Conservation (phyloP, 2,888 invertebrate genomes). For the Synanthedon tipuliformis region DNA sequence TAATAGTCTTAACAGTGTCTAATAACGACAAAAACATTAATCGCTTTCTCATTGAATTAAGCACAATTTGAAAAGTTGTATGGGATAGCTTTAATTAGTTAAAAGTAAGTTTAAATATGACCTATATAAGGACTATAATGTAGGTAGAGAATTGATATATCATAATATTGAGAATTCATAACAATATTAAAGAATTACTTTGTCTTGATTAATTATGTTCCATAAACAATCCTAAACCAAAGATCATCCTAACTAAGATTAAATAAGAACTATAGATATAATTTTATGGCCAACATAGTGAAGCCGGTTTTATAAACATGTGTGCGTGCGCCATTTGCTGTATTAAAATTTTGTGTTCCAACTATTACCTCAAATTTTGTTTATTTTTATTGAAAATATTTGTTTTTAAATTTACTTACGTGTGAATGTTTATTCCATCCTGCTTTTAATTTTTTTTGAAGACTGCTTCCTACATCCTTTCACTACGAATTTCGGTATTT, state of each 20-base stretch:
- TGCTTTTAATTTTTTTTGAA: too few relatives aligned
- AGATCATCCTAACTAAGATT: not conserved
- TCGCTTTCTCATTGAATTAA: slow-evolving; percentile 42
- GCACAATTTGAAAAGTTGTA: slow-evolving; percentile 61
- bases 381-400: too few relatives aligned
- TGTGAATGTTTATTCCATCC: too few relatives aligned
- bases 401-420: too few relatives aligned
- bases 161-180: not conserved
- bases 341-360: too few relatives aligned
- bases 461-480: too few relatives aligned
- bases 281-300: too few relatives aligned
- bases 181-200: too few relatives aligned
- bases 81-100: slow-evolving; percentile 70
- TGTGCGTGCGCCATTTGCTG: too few relatives aligned
- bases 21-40: slow-evolving; percentile 20
- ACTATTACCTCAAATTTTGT: too few relatives aligned
- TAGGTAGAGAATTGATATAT: slow-evolving; percentile 3
- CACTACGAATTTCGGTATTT: too few relatives aligned
- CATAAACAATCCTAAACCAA: not conserved
- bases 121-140: slow-evolving; percentile 16
- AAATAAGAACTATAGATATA: not conserved
- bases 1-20: not conserved
- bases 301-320: too few relatives aligned
- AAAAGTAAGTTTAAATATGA: slow-evolving; percentile 40
- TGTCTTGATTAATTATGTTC: not conserved